These are phyloP conservation scores for Danionella cerebrum DNA, from an alignment of 2,113 vertebrate genomes.

Conservation along the genomic window DNA sequence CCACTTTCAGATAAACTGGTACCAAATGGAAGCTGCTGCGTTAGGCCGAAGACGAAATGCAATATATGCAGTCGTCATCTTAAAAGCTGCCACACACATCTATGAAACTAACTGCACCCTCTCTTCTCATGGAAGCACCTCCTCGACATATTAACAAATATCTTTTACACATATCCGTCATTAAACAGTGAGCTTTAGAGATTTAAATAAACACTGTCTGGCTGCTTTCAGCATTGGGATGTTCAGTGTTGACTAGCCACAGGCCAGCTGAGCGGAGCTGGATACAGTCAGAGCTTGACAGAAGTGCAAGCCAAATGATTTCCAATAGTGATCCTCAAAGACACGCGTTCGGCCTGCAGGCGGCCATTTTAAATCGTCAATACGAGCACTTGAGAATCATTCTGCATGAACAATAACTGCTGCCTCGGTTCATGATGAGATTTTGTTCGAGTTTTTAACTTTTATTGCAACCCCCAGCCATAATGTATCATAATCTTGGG, in stretches of 20 bases:
- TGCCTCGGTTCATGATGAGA: not conserved
- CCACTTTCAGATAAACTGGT: no score
- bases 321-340: slow-evolving; percentile 54
- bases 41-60: no score
- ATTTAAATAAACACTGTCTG: not conserved
- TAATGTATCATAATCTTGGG: not conserved
- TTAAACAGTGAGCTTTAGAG: not conserved
- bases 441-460: not conserved
- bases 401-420: not conserved
- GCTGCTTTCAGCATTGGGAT: slow-evolving; percentile 5
- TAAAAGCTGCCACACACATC: no score
- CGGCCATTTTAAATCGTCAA: slow-evolving; percentile 43
- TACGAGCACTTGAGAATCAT: slow-evolving; percentile 26
- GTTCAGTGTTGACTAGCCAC: slow-evolving; percentile 29
- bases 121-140: no score
- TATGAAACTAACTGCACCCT: no score
- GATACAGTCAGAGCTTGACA: no score
- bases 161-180: no score
- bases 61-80: no score
- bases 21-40: no score
- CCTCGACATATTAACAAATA: no score
- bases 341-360: slow-evolving; percentile 44
- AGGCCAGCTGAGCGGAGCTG: slow-evolving; percentile 31
- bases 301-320: no score
- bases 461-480: not conserved